These are phyloP conservation scores for Drosophila meridiana DNA, from an alignment of 2,888 invertebrate species.

Conservation along the genomic window DNA sequence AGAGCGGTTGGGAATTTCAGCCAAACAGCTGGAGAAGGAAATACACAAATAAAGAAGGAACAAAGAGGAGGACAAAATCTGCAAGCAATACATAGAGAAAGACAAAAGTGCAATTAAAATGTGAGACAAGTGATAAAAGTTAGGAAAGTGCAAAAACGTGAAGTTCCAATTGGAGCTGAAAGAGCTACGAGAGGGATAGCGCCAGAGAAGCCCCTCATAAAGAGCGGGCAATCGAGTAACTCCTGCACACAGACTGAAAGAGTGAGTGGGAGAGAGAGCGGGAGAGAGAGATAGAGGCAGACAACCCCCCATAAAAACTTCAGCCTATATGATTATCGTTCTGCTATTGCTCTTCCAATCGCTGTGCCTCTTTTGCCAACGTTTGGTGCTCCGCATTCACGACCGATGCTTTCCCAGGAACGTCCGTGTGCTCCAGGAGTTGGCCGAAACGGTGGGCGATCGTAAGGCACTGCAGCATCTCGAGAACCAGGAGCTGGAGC, in stretches of 20 bases:
- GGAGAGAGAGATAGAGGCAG: conserved; percentile 3
- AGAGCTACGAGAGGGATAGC: not conserved
- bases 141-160: not conserved
- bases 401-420: conserved; percentile 85
- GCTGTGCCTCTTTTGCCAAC: conserved; percentile 84
- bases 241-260: not conserved
- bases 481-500: conserved; percentile 63
- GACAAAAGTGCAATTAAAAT: not conserved
- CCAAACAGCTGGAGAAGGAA: conserved; percentile 8
- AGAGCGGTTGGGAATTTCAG: conserved; percentile 50
- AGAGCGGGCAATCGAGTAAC: not conserved
- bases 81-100: not conserved
- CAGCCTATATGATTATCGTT: conserved; percentile 84
- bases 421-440: conserved; percentile 82
- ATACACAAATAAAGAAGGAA: not conserved
- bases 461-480: conserved; percentile 71
- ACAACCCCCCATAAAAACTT: conserved; percentile 31
- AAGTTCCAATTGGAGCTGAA: conserved; percentile 17
- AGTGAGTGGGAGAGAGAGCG: not conserved
- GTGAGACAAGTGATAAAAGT: not conserved
- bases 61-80: conserved; percentile 1
- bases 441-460: conserved; percentile 78
- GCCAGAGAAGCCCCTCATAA: not conserved
- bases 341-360: conserved; percentile 84
- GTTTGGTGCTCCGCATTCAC: conserved; percentile 83